A percentile compares a stretch with the other conserved stretches of the same genome.
Evolutionary conservation across 2,797 vertebrate genomes (phyloP).

Genomic region (Liasis olivaceus): DNA sequence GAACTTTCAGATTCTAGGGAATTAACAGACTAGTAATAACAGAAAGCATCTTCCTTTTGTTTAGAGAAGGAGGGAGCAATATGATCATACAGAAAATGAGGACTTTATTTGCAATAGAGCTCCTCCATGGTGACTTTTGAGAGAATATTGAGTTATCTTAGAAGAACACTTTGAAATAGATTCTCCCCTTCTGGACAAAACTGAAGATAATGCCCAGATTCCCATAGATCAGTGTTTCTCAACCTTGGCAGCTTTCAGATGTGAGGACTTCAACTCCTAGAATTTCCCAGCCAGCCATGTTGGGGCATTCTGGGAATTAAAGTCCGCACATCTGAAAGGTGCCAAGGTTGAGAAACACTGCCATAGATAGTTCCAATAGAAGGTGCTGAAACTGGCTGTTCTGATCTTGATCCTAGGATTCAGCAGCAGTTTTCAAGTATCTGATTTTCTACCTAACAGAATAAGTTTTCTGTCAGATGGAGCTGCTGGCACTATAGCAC

Average conservation of each 20-base stretch:
- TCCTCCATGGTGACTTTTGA: constrained; percentile 20
- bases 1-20: constrained; percentile 1
- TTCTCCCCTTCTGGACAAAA: constrained; percentile 13
- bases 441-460: no score
- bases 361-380: not conserved
- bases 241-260: no score
- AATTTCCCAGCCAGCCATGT: not conserved
- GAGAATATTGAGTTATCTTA: constrained; percentile 16
- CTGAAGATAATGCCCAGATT: not conserved
- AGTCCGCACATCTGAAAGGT: not conserved
- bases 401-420: not conserved
- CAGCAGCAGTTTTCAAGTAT: not conserved
- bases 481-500: no score
- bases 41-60: not conserved
- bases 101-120: not conserved
- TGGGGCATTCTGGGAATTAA: not conserved
- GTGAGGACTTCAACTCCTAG: not conserved
- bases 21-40: constrained; percentile 8
- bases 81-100: not conserved
- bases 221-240: not conserved
- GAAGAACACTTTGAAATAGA: constrained; percentile 26
- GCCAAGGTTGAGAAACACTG: no score
- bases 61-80: not conserved
- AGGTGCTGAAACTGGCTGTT: not conserved
- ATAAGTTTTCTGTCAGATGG: no score